Conservation (phyloP, 2,888 invertebrate species). For the Perdita meconis region DNA sequence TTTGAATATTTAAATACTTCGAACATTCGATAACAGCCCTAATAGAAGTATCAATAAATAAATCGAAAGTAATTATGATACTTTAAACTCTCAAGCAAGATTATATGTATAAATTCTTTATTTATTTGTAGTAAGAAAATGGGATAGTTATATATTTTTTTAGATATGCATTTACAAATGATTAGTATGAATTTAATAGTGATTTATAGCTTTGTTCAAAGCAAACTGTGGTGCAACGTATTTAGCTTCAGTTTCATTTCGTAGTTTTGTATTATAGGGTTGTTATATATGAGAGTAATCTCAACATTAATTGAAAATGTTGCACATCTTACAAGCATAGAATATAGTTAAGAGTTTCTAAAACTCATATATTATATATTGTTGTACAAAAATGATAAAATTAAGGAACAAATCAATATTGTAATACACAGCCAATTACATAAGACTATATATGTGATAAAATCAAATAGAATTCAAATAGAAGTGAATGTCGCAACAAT, state of each 20-base stretch:
- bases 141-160: not conserved
- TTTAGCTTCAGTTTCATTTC: slow-evolving; percentile 9
- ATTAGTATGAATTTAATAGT: not conserved
- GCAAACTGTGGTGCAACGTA: not conserved
- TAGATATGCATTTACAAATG: slow-evolving; percentile 24
- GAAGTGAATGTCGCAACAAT: not conserved
- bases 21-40: no score
- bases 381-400: slow-evolving; percentile 5
- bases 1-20: no score
- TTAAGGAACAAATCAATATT: slow-evolving; percentile 5
- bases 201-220: not conserved
- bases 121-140: no score
- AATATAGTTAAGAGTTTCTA: not conserved
- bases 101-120: slow-evolving; percentile 11
- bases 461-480: not conserved
- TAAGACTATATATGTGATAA: not conserved
- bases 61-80: slow-evolving; percentile 1
- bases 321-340: no score
- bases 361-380: slow-evolving; percentile 11
- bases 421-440: not conserved
- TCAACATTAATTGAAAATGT: no score
- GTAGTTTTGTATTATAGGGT: no score
- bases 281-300: no score
- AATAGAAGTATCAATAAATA: no score
- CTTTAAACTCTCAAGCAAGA: not conserved